These are phyloP conservation scores for Amiota minor DNA, from an alignment of 2,888 invertebrate species.

Conservation along the genomic window DNA sequence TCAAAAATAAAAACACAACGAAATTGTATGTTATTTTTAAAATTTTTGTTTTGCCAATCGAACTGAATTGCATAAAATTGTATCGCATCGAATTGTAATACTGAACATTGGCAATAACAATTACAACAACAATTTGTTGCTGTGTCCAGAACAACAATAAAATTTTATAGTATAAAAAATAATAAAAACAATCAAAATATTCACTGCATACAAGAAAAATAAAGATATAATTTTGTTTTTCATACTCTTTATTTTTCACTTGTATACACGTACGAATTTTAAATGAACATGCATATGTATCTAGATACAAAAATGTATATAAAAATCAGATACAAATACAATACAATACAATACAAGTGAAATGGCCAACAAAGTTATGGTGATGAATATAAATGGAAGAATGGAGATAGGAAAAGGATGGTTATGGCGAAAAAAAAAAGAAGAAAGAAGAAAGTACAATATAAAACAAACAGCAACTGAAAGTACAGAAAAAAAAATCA, in stretches of 20 bases:
- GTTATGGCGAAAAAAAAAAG: constrained; percentile 23
- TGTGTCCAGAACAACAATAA: constrained; percentile 13
- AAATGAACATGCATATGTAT: too few species aligned
- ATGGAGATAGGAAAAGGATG: constrained; percentile 33
- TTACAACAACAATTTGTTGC: constrained; percentile 42
- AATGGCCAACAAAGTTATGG: constrained; percentile 39
- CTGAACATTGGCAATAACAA: constrained; percentile 39
- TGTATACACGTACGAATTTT: too few species aligned
- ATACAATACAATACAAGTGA: constrained; percentile 38
- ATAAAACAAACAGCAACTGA: constrained; percentile 25
- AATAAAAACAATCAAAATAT: constrained; percentile 27
- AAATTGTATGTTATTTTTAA: background rate
- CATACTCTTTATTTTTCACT: too few species aligned
- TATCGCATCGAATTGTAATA: background rate
- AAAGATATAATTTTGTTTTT: constrained; percentile 25
- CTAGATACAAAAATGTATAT: too few species aligned
- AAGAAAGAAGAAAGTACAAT: constrained; percentile 27
- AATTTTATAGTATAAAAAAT: constrained; percentile 22
- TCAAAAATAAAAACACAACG: background rate
- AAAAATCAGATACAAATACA: too few species aligned
- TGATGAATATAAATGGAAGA: constrained; percentile 37
- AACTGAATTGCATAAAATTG: background rate
- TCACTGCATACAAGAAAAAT: constrained; percentile 18
- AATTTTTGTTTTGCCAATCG: background rate
- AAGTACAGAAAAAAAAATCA: constrained; percentile 45